These are phyloP conservation scores for Triops longicaudatus DNA, from an alignment of 1,140 invertebrate genomes.

Conservation along the genomic window DNA sequence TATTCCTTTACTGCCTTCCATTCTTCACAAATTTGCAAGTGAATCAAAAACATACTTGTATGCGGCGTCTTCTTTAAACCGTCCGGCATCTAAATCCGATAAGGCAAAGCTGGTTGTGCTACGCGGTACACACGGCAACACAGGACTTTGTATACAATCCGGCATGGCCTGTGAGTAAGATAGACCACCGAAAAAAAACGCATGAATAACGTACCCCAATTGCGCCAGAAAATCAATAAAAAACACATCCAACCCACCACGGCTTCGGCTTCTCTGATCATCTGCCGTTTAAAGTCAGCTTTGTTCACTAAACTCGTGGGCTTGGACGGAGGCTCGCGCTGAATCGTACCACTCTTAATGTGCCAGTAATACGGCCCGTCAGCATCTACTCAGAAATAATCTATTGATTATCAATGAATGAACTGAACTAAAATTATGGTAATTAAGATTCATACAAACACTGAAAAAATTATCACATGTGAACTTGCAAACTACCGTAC, in stretches of 20 bases:
- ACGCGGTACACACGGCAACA: constrained; percentile 42
- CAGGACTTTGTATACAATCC: constrained; percentile 37
- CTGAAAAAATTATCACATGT: too few species aligned
- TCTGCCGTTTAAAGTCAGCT: constrained; percentile 26
- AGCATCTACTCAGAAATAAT: constrained; percentile 53
- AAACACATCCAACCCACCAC: constrained; percentile 40
- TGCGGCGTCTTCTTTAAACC: constrained; percentile 53
- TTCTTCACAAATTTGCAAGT: too few species aligned
- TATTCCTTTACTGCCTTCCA: too few species aligned
- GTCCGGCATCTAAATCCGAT: constrained; percentile 54
- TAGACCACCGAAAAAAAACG: too few species aligned
- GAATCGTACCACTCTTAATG: constrained; percentile 94
- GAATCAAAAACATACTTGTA: constrained; percentile 53
- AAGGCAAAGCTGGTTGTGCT: constrained; percentile 70
- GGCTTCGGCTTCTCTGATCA: constrained; percentile 28
- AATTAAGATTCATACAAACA: too few species aligned
- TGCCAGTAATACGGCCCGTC: constrained; percentile 96
- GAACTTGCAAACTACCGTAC: too few species aligned
- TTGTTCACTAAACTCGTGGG: constrained; percentile 32
- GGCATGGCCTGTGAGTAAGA: constrained; percentile 32
- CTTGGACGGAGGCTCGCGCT: constrained; percentile 70
- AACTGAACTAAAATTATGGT: too few species aligned
- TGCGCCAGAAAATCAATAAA: constrained; percentile 40
- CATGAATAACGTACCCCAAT: neutral
- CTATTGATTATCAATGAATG: neutral